Percentiles rank a stretch among this genome's conserved stretches.
These are phyloP conservation scores for Doris montereyensis DNA, from an alignment of 2,888 invertebrate genomes.

Conservation along the genomic window DNA sequence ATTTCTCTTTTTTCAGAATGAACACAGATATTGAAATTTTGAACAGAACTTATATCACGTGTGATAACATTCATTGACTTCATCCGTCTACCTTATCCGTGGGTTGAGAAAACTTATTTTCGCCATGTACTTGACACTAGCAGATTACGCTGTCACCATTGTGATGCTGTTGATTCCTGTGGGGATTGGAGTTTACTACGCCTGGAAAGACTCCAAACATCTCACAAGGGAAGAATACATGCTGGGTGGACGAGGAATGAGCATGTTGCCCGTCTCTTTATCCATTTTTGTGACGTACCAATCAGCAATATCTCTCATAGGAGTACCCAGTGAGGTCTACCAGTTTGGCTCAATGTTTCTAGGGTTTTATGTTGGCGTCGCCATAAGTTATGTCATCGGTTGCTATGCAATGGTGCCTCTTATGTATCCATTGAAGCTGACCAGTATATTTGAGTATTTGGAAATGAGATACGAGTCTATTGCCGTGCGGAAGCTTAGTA, in stretches of 20 bases:
- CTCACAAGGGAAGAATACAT: slow-evolving; percentile 50
- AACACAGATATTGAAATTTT: too few species aligned
- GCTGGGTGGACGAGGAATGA: slow-evolving; percentile 51
- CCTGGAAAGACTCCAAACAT: slow-evolving; percentile 28
- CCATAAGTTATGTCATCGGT: slow-evolving; percentile 45
- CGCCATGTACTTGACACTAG: too few species aligned
- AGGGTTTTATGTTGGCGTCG: slow-evolving; percentile 43
- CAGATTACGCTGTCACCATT: slow-evolving; percentile 36
- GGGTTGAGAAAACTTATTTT: too few species aligned
- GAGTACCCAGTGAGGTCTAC: slow-evolving; percentile 52
- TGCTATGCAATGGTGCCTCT: slow-evolving; percentile 49
- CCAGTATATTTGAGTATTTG: slow-evolving; percentile 58
- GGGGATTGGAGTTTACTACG: slow-evolving; percentile 42
- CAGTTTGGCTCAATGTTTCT: slow-evolving; percentile 49
- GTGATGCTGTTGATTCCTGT: slow-evolving; percentile 38
- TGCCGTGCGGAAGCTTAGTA: slow-evolving; percentile 48
- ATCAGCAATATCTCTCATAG: slow-evolving; percentile 56
- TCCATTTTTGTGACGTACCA: slow-evolving; percentile 57
- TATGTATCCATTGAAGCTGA: slow-evolving; percentile 52
- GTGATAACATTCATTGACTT: too few species aligned
- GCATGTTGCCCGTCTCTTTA: slow-evolving; percentile 52
- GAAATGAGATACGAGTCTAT: slow-evolving; percentile 51
- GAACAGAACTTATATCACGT: too few species aligned
- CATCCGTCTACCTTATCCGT: too few species aligned
- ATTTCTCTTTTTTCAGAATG: too few species aligned